Evolutionary conservation across 1,140 invertebrate species (phyloP).

Genomic region (Dermatophagoides farinae): DNA sequence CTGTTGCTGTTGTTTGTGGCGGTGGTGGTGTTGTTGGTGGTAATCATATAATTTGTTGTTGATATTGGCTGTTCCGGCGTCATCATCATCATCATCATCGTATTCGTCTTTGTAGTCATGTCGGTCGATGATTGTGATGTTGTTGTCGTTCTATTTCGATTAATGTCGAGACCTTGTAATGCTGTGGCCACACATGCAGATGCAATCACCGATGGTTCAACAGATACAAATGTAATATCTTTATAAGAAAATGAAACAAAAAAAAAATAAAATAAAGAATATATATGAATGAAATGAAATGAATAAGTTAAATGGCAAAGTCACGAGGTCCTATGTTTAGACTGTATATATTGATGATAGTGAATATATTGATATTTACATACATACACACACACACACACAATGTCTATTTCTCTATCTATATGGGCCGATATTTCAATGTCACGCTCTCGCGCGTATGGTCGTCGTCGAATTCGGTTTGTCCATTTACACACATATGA

Average conservation of each 20-base stretch:
- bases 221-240: slow-evolving; percentile 8
- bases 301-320: background rate
- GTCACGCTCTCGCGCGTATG: too few species aligned
- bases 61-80: background rate
- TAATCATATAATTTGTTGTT: background rate
- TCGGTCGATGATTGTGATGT: too few species aligned
- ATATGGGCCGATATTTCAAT: too few species aligned
- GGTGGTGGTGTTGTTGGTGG: slow-evolving; percentile 1
- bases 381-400: too few species aligned
- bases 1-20: background rate
- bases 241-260: background rate
- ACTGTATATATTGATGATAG: background rate
- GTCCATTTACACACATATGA: too few species aligned
- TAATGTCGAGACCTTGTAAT: background rate
- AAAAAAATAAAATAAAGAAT: background rate
- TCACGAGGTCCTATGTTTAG: background rate
- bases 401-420: too few species aligned
- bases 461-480: too few species aligned
- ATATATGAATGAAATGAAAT: background rate
- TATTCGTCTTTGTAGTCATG: too few species aligned
- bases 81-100: too few species aligned
- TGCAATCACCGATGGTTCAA: slow-evolving; percentile 9
- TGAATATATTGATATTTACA: too few species aligned
- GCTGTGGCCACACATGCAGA: slow-evolving; percentile 9
- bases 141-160: too few species aligned